Conservation (phyloP, 2,888 invertebrate species). For the Macrostomum cliftonense region DNA sequence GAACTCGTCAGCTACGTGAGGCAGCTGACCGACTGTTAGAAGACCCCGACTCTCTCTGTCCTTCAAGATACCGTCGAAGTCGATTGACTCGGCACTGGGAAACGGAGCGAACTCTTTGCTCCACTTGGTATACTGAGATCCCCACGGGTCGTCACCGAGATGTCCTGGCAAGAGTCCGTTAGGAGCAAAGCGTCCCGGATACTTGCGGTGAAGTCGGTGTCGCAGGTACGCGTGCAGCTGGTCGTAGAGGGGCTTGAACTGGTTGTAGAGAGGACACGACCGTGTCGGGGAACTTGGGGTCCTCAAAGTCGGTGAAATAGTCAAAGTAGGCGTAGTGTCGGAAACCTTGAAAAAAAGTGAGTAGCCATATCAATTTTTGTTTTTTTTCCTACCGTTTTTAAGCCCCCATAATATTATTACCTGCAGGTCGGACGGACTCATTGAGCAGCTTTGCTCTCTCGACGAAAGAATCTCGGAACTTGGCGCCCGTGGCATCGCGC, state of each 20-base stretch:
- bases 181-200: slow-evolving; percentile 9
- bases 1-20: slow-evolving; percentile 12
- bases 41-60: not conserved
- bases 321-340: too few relatives aligned
- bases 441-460: too few relatives aligned
- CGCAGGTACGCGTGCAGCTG: slow-evolving; percentile 32
- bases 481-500: too few relatives aligned
- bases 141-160: slow-evolving; percentile 13
- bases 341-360: too few relatives aligned
- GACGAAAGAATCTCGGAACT: too few relatives aligned
- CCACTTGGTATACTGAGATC: slow-evolving; percentile 11
- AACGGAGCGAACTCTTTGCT: slow-evolving; percentile 10
- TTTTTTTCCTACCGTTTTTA: too few relatives aligned
- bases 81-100: slow-evolving; percentile 5
- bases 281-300: slow-evolving; percentile 17
- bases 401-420: too few relatives aligned
- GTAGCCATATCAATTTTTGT: too few relatives aligned
- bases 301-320: too few relatives aligned
- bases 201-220: slow-evolving; percentile 15
- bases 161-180: slow-evolving; percentile 11
- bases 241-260: slow-evolving; percentile 27
- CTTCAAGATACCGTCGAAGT: slow-evolving; percentile 5
- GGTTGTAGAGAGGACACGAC: slow-evolving; percentile 20
- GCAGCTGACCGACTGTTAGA: slow-evolving; percentile 7
- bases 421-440: too few relatives aligned